phyloP scores from a whole-genome alignment of 2,888 invertebrate species.

The Chydorus sphaericus region DNA sequence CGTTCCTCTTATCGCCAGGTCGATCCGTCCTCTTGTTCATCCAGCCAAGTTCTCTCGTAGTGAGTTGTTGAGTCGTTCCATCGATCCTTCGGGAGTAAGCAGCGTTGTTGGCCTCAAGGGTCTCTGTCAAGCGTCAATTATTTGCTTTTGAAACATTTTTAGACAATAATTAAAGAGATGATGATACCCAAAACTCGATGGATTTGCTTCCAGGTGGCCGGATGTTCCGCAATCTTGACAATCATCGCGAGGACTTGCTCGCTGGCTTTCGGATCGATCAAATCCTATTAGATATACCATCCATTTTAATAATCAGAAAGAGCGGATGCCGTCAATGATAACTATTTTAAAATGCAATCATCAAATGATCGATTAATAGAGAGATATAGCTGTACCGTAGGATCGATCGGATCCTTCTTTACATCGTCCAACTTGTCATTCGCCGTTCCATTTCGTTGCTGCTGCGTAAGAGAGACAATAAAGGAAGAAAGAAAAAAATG shows the following conservation, averaged over 20 bases:
- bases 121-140: background rate
- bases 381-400: no score
- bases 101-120: slow-evolving; percentile 8
- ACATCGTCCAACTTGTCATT: no score
- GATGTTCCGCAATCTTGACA: slow-evolving; percentile 13
- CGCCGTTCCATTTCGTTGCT: no score
- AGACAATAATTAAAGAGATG: background rate
- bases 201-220: slow-evolving; percentile 12
- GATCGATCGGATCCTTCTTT: no score
- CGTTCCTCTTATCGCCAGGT: slow-evolving; percentile 1
- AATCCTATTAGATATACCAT: no score
- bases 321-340: background rate
- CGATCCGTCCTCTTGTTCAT: background rate
- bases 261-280: slow-evolving; percentile 7
- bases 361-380: no score
- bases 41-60: background rate
- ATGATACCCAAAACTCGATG: slow-evolving; percentile 12
- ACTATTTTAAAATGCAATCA: no score
- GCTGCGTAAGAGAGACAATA: no score
- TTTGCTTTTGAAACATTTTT: no score
- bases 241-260: slow-evolving; percentile 11
- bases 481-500: no score
- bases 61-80: background rate
- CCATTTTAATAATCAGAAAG: no score
- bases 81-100: slow-evolving; percentile 5